A percentile compares a stretch with the other conserved stretches of the same genome.
These are phyloP conservation scores for Temnothorax unifasciatus DNA, from an alignment of 2,888 invertebrate species.

Conservation along the genomic window DNA sequence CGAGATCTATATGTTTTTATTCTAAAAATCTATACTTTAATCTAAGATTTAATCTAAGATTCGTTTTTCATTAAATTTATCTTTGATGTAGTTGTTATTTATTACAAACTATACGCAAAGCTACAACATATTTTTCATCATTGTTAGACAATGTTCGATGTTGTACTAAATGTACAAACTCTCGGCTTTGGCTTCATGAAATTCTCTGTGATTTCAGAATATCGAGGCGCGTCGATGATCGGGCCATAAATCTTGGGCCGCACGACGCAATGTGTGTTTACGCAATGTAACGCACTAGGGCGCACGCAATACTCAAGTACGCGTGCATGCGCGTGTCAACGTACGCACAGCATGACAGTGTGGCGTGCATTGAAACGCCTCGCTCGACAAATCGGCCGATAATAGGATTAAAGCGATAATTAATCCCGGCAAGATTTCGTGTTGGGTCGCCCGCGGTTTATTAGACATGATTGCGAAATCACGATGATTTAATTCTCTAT, in stretches of 20 bases:
- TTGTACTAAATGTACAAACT: not conserved
- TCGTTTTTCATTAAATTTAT: not conserved
- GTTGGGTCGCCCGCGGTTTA: slow-evolving; percentile 65
- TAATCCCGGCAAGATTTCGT: slow-evolving; percentile 75
- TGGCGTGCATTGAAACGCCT: slow-evolving; percentile 68
- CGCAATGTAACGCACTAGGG: slow-evolving; percentile 68
- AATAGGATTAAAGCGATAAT: slow-evolving; percentile 84
- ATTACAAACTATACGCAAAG: not conserved
- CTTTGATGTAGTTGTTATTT: not conserved
- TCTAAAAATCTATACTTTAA: not conserved
- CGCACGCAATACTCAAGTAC: slow-evolving; percentile 55
- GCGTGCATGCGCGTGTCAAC: slow-evolving; percentile 35
- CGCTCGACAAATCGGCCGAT: slow-evolving; percentile 80
- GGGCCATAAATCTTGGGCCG: slow-evolving; percentile 65
- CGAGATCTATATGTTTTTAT: not conserved
- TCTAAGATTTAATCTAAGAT: slow-evolving; percentile 12
- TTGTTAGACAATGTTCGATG: not conserved
- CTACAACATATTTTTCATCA: not conserved
- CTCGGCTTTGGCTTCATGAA: not conserved
- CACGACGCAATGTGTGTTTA: slow-evolving; percentile 75
- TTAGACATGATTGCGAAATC: slow-evolving; percentile 61
- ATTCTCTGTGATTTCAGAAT: slow-evolving; percentile 22
- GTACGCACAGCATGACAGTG: slow-evolving; percentile 40
- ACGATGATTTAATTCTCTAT: slow-evolving; percentile 71
- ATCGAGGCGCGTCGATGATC: slow-evolving; percentile 22